Conservation (phyloP, 1,140 invertebrate species). For the Eueides isabella region DNA sequence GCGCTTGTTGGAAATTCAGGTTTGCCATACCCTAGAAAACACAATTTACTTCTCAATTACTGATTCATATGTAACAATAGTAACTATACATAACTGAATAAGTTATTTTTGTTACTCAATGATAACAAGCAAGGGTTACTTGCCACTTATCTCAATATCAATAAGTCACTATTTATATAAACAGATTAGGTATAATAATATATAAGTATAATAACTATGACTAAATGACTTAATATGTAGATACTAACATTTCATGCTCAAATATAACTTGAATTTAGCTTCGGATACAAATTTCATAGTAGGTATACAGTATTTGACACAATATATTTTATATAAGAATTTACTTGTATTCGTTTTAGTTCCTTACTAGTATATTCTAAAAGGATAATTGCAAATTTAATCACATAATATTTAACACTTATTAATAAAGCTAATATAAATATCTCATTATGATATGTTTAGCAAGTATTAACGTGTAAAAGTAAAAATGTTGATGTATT, state of each 20-base stretch:
- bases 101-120: slow-evolving; percentile 21
- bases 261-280: slow-evolving; percentile 24
- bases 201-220: not conserved
- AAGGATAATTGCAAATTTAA: not conserved
- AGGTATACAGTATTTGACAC: not conserved
- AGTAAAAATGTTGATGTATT: slow-evolving; percentile 19
- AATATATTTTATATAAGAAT: slow-evolving; percentile 18
- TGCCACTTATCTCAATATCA: slow-evolving; percentile 27
- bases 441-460: not conserved
- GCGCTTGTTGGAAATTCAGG: slow-evolving; percentile 91
- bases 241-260: slow-evolving; percentile 39
- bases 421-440: not conserved
- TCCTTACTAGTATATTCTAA: not conserved
- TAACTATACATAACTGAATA: not conserved
- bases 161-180: slow-evolving; percentile 18
- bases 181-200: not conserved
- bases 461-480: not conserved
- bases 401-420: not conserved
- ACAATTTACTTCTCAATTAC: slow-evolving; percentile 2
- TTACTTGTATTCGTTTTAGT: slow-evolving; percentile 8
- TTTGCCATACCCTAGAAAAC: slow-evolving; percentile 88
- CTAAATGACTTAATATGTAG: slow-evolving; percentile 13
- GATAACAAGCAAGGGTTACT: slow-evolving; percentile 31
- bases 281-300: slow-evolving; percentile 28
- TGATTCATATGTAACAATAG: not conserved